Conservation (phyloP, 2,888 invertebrate species). For the Crematogaster levior region DNA sequence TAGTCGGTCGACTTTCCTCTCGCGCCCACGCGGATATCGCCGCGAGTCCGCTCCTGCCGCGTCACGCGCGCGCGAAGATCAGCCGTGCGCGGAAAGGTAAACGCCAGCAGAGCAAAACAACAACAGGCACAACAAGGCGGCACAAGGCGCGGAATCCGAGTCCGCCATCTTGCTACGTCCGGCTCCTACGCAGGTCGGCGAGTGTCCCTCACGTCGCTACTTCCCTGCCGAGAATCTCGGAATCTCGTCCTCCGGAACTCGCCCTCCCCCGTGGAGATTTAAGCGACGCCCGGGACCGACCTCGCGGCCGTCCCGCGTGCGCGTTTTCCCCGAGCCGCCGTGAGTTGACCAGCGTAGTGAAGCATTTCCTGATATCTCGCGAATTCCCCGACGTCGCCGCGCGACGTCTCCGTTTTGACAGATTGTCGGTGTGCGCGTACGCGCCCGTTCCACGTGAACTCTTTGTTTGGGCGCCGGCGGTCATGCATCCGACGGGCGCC, state of each 20-base stretch:
- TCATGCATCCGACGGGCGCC: slow-evolving; percentile 76
- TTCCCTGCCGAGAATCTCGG: neutral
- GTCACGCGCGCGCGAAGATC: slow-evolving; percentile 24
- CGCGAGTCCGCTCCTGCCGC: neutral
- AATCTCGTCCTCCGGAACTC: neutral
- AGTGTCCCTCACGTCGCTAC: slow-evolving; percentile 50
- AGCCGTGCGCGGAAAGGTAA: slow-evolving; percentile 24
- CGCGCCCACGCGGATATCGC: neutral
- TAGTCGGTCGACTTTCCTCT: too few relatives aligned
- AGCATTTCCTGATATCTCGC: slow-evolving; percentile 77
- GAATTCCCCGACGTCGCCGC: slow-evolving; percentile 77
- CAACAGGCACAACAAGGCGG: slow-evolving; percentile 53
- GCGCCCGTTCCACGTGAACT: slow-evolving; percentile 81
- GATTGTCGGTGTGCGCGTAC: slow-evolving; percentile 79
- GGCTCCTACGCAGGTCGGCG: slow-evolving; percentile 60
- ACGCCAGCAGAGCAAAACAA: slow-evolving; percentile 63
- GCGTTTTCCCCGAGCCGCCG: neutral
- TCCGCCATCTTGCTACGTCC: slow-evolving; percentile 71
- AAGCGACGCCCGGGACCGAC: neutral
- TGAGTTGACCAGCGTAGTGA: slow-evolving; percentile 65
- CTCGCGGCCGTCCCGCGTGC: neutral
- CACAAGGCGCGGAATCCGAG: slow-evolving; percentile 34
- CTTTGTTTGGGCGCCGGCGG: slow-evolving; percentile 80
- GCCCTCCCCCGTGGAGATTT: neutral
- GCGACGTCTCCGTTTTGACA: slow-evolving; percentile 75